These are phyloP conservation scores for Choreutis nemorana DNA, from an alignment of 2,888 invertebrate species.

Conservation along the genomic window DNA sequence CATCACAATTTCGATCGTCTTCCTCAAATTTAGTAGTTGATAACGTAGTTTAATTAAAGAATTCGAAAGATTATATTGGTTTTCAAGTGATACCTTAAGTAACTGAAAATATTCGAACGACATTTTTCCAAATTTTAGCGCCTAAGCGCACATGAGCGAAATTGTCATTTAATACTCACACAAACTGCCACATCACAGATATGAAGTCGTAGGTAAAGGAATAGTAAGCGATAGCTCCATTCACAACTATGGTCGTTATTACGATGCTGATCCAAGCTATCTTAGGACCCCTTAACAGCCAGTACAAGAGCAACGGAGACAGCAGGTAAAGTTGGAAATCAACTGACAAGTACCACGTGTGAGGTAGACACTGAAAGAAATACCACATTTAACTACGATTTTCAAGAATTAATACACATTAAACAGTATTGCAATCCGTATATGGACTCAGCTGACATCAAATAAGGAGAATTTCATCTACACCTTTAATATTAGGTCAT, in stretches of 20 bases:
- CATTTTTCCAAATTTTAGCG: conserved; percentile 5
- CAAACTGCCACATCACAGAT: conserved; percentile 20
- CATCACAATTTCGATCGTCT: too few relatives aligned
- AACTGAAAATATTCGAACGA: neutral
- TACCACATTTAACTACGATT: too few relatives aligned
- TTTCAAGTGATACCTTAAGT: too few relatives aligned
- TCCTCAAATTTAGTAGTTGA: too few relatives aligned
- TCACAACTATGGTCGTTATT: conserved; percentile 12
- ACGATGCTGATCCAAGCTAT: conserved; percentile 19
- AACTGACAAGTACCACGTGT: conserved; percentile 42
- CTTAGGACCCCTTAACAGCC: conserved; percentile 23
- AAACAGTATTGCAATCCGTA: too few relatives aligned
- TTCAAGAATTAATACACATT: too few relatives aligned
- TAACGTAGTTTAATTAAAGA: too few relatives aligned
- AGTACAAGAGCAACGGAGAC: conserved; percentile 35
- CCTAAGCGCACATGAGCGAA: conserved; percentile 7
- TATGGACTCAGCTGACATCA: too few relatives aligned
- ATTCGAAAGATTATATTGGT: too few relatives aligned
- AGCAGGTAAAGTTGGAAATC: conserved; percentile 40
- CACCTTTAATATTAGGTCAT: too few relatives aligned
- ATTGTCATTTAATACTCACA: conserved; percentile 24
- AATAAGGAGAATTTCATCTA: too few relatives aligned
- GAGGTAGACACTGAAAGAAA: conserved; percentile 35
- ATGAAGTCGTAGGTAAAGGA: conserved; percentile 37
- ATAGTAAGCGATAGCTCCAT: conserved; percentile 23